phyloP scores from a whole-genome alignment of 1,140 invertebrate species.

The Drosophila nannoptera region DNA sequence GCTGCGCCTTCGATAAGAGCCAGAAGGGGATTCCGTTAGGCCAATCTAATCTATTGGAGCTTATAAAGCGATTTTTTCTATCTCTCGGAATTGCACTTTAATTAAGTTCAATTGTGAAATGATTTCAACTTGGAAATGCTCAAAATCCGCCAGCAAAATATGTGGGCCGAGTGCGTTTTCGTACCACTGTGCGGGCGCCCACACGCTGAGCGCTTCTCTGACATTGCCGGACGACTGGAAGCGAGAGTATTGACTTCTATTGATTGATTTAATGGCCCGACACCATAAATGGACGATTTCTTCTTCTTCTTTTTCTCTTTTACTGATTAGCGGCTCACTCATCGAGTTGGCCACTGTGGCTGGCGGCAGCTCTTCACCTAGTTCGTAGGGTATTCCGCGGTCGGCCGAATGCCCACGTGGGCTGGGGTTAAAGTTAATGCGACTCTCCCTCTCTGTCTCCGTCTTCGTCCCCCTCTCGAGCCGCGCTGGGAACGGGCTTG shows the following conservation, averaged over 20 bases:
- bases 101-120: slow-evolving; percentile 10
- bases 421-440: slow-evolving; percentile 4
- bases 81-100: not conserved
- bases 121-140: not conserved
- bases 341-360: slow-evolving; percentile 40
- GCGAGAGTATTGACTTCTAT: slow-evolving; percentile 10
- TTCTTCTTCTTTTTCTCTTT: no score
- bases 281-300: slow-evolving; percentile 38
- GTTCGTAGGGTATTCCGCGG: not conserved
- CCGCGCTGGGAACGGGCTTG: slow-evolving; percentile 2
- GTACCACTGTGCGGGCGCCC: no score
- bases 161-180: not conserved
- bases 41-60: not conserved
- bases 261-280: slow-evolving; percentile 54
- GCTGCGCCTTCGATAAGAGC: no score
- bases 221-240: not conserved
- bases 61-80: not conserved
- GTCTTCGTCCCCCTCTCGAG: not conserved
- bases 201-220: no score
- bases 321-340: slow-evolving; percentile 43
- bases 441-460: not conserved
- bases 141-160: not conserved
- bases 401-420: not conserved
- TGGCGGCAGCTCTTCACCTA: no score
- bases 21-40: no score